Conservation (phyloP, 2,888 invertebrate species). For the Rhaphigaster nebulosa region DNA sequence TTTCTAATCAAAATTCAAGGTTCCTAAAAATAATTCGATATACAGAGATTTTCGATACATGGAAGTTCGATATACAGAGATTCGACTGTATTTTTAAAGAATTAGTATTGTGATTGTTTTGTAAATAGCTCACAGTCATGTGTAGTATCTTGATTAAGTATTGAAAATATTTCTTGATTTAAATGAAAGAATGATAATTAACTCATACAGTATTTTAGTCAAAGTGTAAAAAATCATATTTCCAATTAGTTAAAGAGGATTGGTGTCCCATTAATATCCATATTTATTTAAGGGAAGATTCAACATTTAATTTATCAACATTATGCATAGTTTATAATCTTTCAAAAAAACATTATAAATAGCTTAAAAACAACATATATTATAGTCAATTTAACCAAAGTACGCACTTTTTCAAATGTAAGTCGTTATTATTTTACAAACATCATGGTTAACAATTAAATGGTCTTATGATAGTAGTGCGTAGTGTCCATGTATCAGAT, state of each 20-base stretch:
- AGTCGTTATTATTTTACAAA: background rate
- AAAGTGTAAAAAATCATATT: too few species aligned
- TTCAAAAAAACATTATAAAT: background rate
- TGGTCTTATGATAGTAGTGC: conserved; percentile 17
- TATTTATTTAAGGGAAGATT: background rate
- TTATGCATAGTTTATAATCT: conserved; percentile 25
- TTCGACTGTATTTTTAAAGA: too few species aligned
- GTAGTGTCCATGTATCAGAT: background rate
- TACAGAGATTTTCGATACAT: too few species aligned
- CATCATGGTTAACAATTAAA: background rate
- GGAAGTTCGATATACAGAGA: too few species aligned
- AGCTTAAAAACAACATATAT: background rate
- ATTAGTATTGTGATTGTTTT: too few species aligned
- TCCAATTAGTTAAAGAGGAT: background rate
- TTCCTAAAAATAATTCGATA: too few species aligned
- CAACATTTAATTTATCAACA: background rate
- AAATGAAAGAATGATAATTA: too few species aligned
- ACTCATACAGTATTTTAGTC: background rate
- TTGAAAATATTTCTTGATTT: background rate
- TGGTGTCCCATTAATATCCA: background rate
- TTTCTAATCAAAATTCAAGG: too few species aligned
- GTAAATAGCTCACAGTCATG: too few species aligned
- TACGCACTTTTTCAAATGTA: background rate
- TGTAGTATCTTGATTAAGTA: too few species aligned
- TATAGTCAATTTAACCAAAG: background rate